These are phyloP conservation scores for Callopanchax toddi DNA, from an alignment of 2,113 vertebrate genomes.

Conservation along the genomic window DNA sequence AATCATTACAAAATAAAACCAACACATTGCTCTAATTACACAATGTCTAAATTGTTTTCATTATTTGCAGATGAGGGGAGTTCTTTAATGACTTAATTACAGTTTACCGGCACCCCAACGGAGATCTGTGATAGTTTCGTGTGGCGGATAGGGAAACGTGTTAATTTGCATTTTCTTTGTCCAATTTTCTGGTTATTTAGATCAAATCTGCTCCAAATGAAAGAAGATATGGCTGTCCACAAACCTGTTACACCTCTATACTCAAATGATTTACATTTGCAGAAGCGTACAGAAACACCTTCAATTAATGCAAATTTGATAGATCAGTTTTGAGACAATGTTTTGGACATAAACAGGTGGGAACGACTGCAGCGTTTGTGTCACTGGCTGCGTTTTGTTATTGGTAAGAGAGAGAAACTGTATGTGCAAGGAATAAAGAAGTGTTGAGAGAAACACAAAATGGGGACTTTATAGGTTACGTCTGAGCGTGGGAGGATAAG, in stretches of 20 bases:
- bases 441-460: conserved; percentile 38
- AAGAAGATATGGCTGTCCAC: neutral
- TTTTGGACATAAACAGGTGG: conserved; percentile 34
- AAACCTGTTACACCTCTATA: conserved; percentile 20
- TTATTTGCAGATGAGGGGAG: conserved; percentile 9
- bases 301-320: conserved; percentile 11
- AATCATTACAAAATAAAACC: conserved; percentile 7
- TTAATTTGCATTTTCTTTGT: neutral
- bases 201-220: neutral
- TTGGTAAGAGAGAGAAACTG: conserved; percentile 28
- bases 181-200: conserved; percentile 3
- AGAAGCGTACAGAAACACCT: conserved; percentile 4
- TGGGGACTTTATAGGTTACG: conserved; percentile 34
- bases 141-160: neutral
- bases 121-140: conserved; percentile 1
- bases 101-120: conserved; percentile 14
- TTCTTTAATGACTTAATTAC: conserved; percentile 31
- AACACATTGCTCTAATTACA: neutral
- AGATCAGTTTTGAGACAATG: conserved; percentile 19
- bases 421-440: conserved; percentile 51
- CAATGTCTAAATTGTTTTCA: conserved; percentile 11
- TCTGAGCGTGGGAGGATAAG: conserved; percentile 33
- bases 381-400: conserved; percentile 39
- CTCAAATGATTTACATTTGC: too few species aligned
- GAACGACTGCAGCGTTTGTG: conserved; percentile 39